These are phyloP conservation scores for Drosophila paulistorum DNA, from an alignment of 1,140 invertebrate species.

Conservation along the genomic window DNA sequence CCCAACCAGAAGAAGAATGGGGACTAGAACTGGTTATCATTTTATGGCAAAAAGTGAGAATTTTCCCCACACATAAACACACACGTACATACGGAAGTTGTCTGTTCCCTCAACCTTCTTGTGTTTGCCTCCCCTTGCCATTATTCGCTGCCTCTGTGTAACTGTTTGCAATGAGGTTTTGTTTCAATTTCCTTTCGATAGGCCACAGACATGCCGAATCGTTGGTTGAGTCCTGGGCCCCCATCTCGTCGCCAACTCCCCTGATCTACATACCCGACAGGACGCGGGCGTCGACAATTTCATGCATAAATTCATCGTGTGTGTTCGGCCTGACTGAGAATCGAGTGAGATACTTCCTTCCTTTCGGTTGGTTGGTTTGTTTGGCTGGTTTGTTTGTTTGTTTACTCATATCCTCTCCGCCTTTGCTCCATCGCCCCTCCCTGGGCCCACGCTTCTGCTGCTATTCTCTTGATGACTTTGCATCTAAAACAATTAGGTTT, in stretches of 20 bases:
- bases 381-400: constrained; percentile 42
- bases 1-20: background rate
- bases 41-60: constrained; percentile 63
- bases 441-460: background rate
- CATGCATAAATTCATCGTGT: constrained; percentile 78
- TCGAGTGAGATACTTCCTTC: constrained; percentile 80
- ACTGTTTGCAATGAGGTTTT: constrained; percentile 76
- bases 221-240: background rate
- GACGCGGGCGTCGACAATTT: constrained; percentile 80
- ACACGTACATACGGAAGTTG: constrained; percentile 50
- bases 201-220: constrained; percentile 72
- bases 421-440: too few relatives aligned
- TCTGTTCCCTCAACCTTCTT: background rate
- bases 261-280: constrained; percentile 7
- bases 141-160: constrained; percentile 68
- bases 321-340: constrained; percentile 72
- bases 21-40: constrained; percentile 58
- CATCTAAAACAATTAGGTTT: constrained; percentile 83
- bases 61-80: constrained; percentile 21
- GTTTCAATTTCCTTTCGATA: constrained; percentile 81
- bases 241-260: background rate
- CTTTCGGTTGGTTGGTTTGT: constrained; percentile 51
- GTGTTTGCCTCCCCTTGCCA: constrained; percentile 17
- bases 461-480: constrained; percentile 65
- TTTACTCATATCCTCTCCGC: constrained; percentile 11